A percentile compares a stretch with the other conserved stretches of the same genome.
These are phyloP conservation scores for Engystomops pustulosus DNA, from an alignment of 2,113 vertebrate genomes.

Conservation along the genomic window DNA sequence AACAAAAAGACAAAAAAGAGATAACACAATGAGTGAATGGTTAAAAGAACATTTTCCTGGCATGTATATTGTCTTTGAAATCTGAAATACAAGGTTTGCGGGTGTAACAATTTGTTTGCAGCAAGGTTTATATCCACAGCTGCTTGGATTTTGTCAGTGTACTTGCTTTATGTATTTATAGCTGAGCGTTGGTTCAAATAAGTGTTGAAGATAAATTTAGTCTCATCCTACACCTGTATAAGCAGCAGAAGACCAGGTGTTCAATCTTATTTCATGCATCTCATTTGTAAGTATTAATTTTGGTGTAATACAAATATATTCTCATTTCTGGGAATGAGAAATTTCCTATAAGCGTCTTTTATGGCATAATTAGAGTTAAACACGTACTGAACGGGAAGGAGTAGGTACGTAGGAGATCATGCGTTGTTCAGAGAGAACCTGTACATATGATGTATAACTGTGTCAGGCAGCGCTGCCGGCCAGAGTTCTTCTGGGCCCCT, in stretches of 20 bases:
- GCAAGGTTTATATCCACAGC: background rate
- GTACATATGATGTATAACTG: too few relatives aligned
- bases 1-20: too few relatives aligned
- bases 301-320: background rate
- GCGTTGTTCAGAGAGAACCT: too few relatives aligned
- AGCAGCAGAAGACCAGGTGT: constrained; percentile 42
- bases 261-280: constrained; percentile 38
- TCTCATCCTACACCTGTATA: constrained; percentile 44
- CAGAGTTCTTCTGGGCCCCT: too few relatives aligned
- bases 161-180: constrained; percentile 29
- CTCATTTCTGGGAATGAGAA: too few relatives aligned
- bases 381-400: too few relatives aligned
- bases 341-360: too few relatives aligned
- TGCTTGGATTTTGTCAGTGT: background rate
- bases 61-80: background rate
- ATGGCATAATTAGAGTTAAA: too few relatives aligned
- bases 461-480: too few relatives aligned
- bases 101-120: background rate
- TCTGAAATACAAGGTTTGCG: too few relatives aligned
- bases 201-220: constrained; percentile 45
- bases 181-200: constrained; percentile 22
- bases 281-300: constrained; percentile 46
- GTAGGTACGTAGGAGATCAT: too few relatives aligned
- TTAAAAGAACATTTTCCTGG: background rate
- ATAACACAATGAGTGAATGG: too few relatives aligned